These are phyloP conservation scores for Euplexia lucipara DNA, from an alignment of 2,888 invertebrate genomes.

Conservation along the genomic window DNA sequence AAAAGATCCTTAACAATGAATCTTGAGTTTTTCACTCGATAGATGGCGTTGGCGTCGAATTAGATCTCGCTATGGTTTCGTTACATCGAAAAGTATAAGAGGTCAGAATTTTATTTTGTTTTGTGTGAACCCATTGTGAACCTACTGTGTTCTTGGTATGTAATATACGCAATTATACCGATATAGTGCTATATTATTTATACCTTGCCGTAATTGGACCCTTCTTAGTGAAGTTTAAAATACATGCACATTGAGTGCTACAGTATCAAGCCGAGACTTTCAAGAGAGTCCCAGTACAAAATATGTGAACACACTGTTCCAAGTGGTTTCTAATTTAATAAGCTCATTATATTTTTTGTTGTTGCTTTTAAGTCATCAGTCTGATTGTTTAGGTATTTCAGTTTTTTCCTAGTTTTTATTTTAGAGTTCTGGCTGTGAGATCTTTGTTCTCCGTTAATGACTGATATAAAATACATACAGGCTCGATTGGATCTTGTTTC, in stretches of 20 bases:
- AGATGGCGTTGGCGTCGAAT: too few relatives aligned
- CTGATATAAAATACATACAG: neutral
- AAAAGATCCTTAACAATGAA: too few relatives aligned
- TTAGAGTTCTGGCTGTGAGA: neutral
- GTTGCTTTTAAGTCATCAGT: slow-evolving; percentile 35
- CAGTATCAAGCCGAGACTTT: slow-evolving; percentile 58
- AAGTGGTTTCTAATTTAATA: slow-evolving; percentile 51
- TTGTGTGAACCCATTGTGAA: too few relatives aligned
- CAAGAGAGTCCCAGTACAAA: slow-evolving; percentile 74
- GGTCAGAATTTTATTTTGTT: too few relatives aligned
- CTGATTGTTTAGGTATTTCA: slow-evolving; percentile 41
- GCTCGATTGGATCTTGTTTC: neutral
- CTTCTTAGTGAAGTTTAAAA: too few relatives aligned
- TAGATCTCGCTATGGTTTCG: too few relatives aligned
- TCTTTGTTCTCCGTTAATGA: neutral
- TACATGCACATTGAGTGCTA: slow-evolving; percentile 47
- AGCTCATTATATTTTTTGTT: slow-evolving; percentile 49
- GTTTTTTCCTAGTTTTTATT: slow-evolving; percentile 28
- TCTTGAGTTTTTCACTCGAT: too few relatives aligned
- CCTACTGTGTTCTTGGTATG: too few relatives aligned
- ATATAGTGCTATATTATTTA: too few relatives aligned
- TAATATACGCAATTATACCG: too few relatives aligned
- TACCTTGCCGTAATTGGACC: too few relatives aligned
- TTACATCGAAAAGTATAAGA: too few relatives aligned
- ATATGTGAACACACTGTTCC: slow-evolving; percentile 54